phyloP scores from a whole-genome alignment of 2,797 vertebrate species.

The Tragopan temminckii region DNA sequence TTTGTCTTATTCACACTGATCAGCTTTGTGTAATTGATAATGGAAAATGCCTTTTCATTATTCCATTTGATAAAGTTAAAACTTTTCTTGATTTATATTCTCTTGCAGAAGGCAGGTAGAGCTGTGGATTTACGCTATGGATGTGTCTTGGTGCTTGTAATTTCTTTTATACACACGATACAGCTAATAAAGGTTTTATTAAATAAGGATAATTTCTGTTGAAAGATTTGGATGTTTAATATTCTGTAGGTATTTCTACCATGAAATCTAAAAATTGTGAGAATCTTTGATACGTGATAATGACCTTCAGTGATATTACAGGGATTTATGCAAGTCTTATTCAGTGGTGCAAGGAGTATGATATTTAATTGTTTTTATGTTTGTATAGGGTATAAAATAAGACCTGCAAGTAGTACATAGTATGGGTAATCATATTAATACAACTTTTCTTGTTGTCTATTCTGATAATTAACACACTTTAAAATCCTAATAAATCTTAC shows the following conservation, averaged over 20 bases:
- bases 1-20: constrained; percentile 50
- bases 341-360: constrained; percentile 45
- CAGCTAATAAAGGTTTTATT: constrained; percentile 71
- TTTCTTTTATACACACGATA: constrained; percentile 73
- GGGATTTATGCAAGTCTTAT: constrained; percentile 55
- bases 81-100: constrained; percentile 74
- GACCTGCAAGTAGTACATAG: not conserved
- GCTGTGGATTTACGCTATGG: constrained; percentile 49
- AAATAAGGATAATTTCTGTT: constrained; percentile 77
- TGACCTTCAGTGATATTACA: constrained; percentile 73
- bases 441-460: not conserved
- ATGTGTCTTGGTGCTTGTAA: constrained; percentile 55
- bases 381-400: not conserved
- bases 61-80: constrained; percentile 72
- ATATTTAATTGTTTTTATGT: not conserved
- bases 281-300: constrained; percentile 69
- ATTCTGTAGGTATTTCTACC: constrained; percentile 70
- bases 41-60: constrained; percentile 72
- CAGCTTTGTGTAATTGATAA: constrained; percentile 58
- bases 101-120: constrained; percentile 49
- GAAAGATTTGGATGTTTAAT: constrained; percentile 71
- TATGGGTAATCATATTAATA: not conserved
- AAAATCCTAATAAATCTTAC: not conserved
- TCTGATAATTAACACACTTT: not conserved
- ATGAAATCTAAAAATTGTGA: constrained; percentile 68